A percentile compares a stretch with the other conserved stretches of the same genome.
Evolutionary conservation across 1,140 invertebrate species (phyloP).

Genomic region (Ips nitidus): DNA sequence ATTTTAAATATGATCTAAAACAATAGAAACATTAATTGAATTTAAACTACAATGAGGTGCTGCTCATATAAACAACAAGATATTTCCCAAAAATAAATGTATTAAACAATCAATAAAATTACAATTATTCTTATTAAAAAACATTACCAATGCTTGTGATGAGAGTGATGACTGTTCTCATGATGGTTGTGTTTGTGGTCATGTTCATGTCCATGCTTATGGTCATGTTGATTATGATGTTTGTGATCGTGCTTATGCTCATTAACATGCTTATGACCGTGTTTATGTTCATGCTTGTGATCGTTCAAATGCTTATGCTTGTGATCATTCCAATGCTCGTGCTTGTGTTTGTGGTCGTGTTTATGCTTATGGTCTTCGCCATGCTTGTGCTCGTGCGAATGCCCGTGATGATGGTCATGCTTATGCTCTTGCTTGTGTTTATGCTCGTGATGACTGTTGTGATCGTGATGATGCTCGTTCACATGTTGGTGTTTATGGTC

Average conservation of each 20-base stretch:
- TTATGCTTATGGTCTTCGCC: constrained; percentile 29
- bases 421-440: constrained; percentile 21
- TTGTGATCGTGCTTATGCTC: constrained; percentile 27
- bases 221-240: constrained; percentile 21
- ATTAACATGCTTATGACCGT: constrained; percentile 12
- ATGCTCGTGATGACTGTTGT: constrained; percentile 22
- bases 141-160: constrained; percentile 19
- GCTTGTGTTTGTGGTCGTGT: constrained; percentile 33
- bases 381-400: constrained; percentile 33
- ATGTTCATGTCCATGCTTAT: constrained; percentile 18
- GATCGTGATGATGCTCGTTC: constrained; percentile 20
- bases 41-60: too few species aligned
- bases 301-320: constrained; percentile 33
- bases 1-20: too few species aligned
- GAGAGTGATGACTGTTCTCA: constrained; percentile 22
- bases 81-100: too few species aligned
- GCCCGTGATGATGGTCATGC: constrained; percentile 20
- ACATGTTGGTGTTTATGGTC: constrained; percentile 23
- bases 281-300: constrained; percentile 24
- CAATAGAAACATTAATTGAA: too few species aligned
- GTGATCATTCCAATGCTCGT: constrained; percentile 26
- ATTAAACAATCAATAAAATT: too few species aligned
- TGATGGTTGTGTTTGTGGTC: constrained; percentile 27
- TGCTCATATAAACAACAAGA: too few species aligned
- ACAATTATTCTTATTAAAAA: too few species aligned